Conservation (phyloP, 2,113 vertebrate species). For the Myanophis thanlyinensis region DNA sequence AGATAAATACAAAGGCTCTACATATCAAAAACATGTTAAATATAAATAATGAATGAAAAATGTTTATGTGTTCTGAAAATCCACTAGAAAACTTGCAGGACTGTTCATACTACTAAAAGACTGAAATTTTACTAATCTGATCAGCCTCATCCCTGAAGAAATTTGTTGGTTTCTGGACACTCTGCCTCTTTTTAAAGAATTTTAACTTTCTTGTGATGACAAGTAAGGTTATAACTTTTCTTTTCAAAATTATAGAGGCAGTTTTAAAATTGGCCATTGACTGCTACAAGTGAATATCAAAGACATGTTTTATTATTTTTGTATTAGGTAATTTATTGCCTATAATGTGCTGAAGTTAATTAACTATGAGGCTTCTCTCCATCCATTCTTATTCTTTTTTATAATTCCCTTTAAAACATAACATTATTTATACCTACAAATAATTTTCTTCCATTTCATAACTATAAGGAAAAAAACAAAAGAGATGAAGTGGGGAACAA, state of each 20-base stretch:
- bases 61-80: not conserved
- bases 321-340: conserved; percentile 34
- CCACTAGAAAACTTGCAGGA: not conserved
- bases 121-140: not conserved
- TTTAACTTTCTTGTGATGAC: conserved; percentile 40
- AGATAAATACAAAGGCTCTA: not conserved
- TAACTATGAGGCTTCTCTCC: conserved; percentile 21
- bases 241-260: conserved; percentile 18
- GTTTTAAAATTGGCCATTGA: conserved; percentile 19
- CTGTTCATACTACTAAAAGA: not conserved
- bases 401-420: conserved; percentile 24
- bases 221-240: conserved; percentile 31
- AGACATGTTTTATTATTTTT: conserved; percentile 1
- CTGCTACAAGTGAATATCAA: conserved; percentile 10
- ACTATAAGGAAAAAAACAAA: not conserved
- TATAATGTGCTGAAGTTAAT: conserved; percentile 29
- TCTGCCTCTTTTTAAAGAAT: conserved; percentile 14
- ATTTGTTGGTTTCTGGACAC: not conserved
- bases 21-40: not conserved
- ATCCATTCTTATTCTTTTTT: conserved; percentile 27
- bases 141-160: not conserved
- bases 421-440: conserved; percentile 10
- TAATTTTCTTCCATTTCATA: not conserved
- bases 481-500: not conserved
- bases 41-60: not conserved